These are phyloP conservation scores for Bostrychus sinensis DNA, from an alignment of 2,113 vertebrate genomes.

Conservation along the genomic window DNA sequence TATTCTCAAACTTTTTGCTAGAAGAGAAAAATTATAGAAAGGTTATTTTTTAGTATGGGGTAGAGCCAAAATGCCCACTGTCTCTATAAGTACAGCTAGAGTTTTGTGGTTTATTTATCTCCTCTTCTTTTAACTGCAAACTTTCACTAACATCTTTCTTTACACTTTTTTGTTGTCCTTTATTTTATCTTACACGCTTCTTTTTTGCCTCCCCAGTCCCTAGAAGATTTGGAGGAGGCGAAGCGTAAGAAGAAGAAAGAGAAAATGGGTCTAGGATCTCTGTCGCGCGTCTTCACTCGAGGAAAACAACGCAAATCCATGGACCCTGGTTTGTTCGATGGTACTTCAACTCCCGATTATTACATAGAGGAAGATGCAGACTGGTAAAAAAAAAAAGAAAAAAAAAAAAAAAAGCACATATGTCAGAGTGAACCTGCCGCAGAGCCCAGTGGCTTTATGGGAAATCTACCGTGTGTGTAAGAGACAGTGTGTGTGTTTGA, in stretches of 20 bases:
- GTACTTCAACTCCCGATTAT: conserved; percentile 94
- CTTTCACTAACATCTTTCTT: conserved; percentile 20
- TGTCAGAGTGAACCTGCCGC: conserved; percentile 39
- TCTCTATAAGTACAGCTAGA: conserved; percentile 32
- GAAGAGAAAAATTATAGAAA: too few relatives aligned
- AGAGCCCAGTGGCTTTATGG: conserved; percentile 51
- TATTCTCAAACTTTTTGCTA: too few relatives aligned
- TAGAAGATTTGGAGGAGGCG: conserved; percentile 98
- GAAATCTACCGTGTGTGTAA: conserved; percentile 16
- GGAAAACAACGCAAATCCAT: conserved; percentile 97
- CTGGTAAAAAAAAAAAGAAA: conserved; percentile 83
- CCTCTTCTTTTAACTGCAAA: conserved; percentile 9
- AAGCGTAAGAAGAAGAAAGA: conserved; percentile 91
- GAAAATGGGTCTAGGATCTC: conserved; percentile 93
- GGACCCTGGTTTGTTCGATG: conserved; percentile 95
- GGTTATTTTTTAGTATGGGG: too few relatives aligned
- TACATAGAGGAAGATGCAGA: conserved; percentile 99
- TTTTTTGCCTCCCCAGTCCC: conserved; percentile 81
- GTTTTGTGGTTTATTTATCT: conserved; percentile 33
- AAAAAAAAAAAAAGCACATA: conserved; percentile 47
- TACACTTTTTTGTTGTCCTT: background rate
- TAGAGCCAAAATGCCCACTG: too few relatives aligned
- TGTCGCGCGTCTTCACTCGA: conserved; percentile 95
- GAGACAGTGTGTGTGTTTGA: background rate
- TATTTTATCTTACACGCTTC: background rate